Conservation (phyloP, 2,888 invertebrate species). For the Sphaerophoria taeniata region DNA sequence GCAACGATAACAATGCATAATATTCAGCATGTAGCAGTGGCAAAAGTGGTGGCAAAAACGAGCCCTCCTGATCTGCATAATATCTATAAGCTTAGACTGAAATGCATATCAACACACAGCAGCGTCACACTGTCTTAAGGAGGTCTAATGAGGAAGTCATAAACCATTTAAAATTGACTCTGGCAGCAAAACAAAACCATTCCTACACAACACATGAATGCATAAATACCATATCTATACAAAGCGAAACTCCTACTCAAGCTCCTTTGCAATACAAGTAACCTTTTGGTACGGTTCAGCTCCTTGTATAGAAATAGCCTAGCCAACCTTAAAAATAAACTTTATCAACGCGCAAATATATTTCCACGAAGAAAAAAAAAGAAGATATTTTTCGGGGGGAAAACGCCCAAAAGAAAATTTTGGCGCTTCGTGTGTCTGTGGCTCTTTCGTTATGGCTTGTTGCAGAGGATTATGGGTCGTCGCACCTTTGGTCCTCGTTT, state of each 20-base stretch:
- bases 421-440: slow-evolving; percentile 55
- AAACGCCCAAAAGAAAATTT: slow-evolving; percentile 41
- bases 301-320: slow-evolving; percentile 42
- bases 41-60: slow-evolving; percentile 13
- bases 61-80: slow-evolving; percentile 55
- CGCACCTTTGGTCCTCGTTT: slow-evolving; percentile 57
- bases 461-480: slow-evolving; percentile 54
- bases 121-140: slow-evolving; percentile 41
- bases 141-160: slow-evolving; percentile 70
- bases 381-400: neutral
- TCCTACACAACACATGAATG: neutral
- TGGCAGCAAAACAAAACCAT: slow-evolving; percentile 23
- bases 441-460: slow-evolving; percentile 21
- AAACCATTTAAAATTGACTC: slow-evolving; percentile 68
- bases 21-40: neutral
- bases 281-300: slow-evolving; percentile 28
- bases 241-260: slow-evolving; percentile 47
- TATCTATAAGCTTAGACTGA: slow-evolving; percentile 37
- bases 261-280: slow-evolving; percentile 39
- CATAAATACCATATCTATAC: slow-evolving; percentile 10
- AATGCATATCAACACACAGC: slow-evolving; percentile 37
- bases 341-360: slow-evolving; percentile 39
- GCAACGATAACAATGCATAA: slow-evolving; percentile 28
- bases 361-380: neutral
- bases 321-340: slow-evolving; percentile 23